phyloP scores from a whole-genome alignment of 64 coral and sea anemone genomes.

The Cladopsammia gracilis region DNA sequence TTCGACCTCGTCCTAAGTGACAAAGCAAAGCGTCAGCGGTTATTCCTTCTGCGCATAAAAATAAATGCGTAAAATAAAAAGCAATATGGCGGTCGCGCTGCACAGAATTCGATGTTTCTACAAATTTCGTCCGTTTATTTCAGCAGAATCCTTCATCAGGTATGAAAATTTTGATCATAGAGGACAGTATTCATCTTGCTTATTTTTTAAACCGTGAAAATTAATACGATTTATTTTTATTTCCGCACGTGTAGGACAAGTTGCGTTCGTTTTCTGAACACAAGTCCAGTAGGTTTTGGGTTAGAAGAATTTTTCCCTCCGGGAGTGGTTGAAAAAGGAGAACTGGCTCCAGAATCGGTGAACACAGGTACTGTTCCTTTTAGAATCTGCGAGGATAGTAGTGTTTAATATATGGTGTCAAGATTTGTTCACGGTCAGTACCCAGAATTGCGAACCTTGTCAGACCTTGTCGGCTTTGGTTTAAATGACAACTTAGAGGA shows the following conservation, averaged over 20 bases:
- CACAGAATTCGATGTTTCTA: conserved; percentile 33
- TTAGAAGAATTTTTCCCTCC: conserved; percentile 95
- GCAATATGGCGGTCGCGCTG: conserved; percentile 81
- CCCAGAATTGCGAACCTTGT: too few species aligned
- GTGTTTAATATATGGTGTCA: too few species aligned
- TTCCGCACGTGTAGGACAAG: not conserved
- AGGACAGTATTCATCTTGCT: not conserved
- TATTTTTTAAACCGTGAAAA: not conserved
- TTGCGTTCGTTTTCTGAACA: conserved; percentile 45
- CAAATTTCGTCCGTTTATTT: conserved; percentile 19
- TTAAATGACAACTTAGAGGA: too few species aligned
- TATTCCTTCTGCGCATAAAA: not conserved
- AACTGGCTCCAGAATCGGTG: conserved; percentile 87
- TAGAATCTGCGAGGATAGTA: not conserved
- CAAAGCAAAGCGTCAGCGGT: not conserved
- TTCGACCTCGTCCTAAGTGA: too few species aligned
- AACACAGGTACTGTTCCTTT: conserved; percentile 78
- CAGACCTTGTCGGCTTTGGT: too few species aligned
- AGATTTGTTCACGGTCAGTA: too few species aligned
- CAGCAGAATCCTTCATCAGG: conserved; percentile 15
- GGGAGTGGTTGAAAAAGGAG: conserved; percentile 82
- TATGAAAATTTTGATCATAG: not conserved
- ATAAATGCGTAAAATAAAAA: conserved; percentile 21
- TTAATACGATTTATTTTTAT: not conserved
- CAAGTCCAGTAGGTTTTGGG: conserved; percentile 50